phyloP scores from a whole-genome alignment of 2,113 vertebrate species.

The Sylvicapra grimmia region DNA sequence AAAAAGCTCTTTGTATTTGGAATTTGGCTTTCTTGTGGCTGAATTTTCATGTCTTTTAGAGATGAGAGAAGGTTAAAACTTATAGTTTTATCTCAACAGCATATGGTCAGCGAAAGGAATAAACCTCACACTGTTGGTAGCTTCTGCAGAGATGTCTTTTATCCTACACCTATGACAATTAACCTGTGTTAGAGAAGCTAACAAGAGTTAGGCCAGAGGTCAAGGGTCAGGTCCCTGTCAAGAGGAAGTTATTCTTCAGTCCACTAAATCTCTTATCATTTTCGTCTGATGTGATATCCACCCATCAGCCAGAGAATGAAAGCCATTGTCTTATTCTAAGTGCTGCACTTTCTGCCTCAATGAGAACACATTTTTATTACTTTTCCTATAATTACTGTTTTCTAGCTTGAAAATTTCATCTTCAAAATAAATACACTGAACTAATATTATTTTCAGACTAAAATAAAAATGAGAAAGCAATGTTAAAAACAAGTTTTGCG shows the following conservation, averaged over 20 bases:
- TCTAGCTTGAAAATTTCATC: slow-evolving; percentile 69
- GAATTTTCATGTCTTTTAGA: slow-evolving; percentile 76
- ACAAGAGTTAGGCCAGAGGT: slow-evolving; percentile 90
- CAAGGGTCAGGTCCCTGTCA: slow-evolving; percentile 88
- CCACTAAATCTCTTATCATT: slow-evolving; percentile 92
- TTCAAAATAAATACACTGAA: slow-evolving; percentile 72
- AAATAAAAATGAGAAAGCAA: slow-evolving; percentile 60
- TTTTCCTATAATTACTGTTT: slow-evolving; percentile 76
- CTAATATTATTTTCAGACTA: slow-evolving; percentile 62
- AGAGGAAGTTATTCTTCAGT: slow-evolving; percentile 94
- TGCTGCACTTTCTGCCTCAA: slow-evolving; percentile 73
- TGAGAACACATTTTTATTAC: slow-evolving; percentile 67
- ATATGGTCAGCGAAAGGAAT: slow-evolving; percentile 80
- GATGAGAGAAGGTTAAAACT: slow-evolving; percentile 76
- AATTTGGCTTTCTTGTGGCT: slow-evolving; percentile 64
- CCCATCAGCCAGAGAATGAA: slow-evolving; percentile 90
- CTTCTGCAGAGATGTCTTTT: slow-evolving; percentile 81
- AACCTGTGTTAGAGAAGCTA: slow-evolving; percentile 87
- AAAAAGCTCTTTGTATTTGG: slow-evolving; percentile 57
- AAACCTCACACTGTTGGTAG: slow-evolving; percentile 76
- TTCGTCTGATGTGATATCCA: slow-evolving; percentile 93
- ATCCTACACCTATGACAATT: slow-evolving; percentile 90
- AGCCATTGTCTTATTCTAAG: slow-evolving; percentile 78
- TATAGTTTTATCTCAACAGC: slow-evolving; percentile 77
- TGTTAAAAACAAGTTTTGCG: slow-evolving; percentile 55